These are phyloP conservation scores for Oenanthe oenanthe DNA, from an alignment of 2,113 vertebrate species.

Conservation along the genomic window DNA sequence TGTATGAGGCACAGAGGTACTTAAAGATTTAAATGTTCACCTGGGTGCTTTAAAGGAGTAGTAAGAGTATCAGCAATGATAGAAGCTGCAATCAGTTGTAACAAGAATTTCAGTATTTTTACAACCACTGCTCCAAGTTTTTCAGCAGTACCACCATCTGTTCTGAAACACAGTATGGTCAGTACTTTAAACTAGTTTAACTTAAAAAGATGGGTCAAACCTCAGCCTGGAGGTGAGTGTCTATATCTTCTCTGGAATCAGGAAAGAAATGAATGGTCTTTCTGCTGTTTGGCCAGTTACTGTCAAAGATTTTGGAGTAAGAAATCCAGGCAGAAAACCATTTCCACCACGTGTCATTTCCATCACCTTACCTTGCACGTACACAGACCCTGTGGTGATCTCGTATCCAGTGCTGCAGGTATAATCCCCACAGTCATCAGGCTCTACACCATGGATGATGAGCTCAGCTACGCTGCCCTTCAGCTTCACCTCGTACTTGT, in stretches of 20 bases:
- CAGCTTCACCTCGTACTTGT: constrained; percentile 83
- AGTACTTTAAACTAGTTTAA: background rate
- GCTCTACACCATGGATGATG: constrained; percentile 77
- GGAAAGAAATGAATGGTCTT: background rate
- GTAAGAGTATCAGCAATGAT: background rate
- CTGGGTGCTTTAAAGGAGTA: background rate
- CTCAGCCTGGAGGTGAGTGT: background rate
- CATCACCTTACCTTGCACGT: constrained; percentile 85
- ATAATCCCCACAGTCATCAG: constrained; percentile 87
- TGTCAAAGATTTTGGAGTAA: background rate
- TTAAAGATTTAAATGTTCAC: background rate
- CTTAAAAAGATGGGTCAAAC: background rate
- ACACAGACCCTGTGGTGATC: constrained; percentile 84
- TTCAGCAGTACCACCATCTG: background rate
- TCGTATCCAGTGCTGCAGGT: constrained; percentile 87
- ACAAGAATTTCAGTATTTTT: background rate
- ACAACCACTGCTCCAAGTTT: background rate
- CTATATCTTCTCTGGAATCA: background rate
- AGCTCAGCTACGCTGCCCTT: constrained; percentile 78
- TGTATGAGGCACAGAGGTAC: background rate
- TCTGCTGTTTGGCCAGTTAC: background rate
- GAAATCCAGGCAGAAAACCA: background rate
- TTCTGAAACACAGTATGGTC: fast-evolving
- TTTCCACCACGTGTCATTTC: background rate
- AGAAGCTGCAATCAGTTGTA: background rate